Evolutionary conservation across 2,113 vertebrate species (phyloP).

Genomic region (Anarrhichthys ocellatus): DNA sequence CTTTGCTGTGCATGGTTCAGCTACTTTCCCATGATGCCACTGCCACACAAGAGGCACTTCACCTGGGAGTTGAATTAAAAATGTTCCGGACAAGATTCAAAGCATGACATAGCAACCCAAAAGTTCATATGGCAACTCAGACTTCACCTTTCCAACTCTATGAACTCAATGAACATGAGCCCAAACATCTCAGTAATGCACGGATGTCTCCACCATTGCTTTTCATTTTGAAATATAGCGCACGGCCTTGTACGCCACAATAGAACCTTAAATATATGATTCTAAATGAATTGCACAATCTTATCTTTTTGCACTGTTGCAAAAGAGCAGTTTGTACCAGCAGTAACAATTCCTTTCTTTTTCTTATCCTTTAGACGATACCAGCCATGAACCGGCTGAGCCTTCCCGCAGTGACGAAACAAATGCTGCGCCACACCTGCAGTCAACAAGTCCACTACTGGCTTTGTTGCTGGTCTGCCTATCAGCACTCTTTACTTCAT

Average conservation of each 20-base stretch:
- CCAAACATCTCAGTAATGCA: not conserved
- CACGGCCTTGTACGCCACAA: not conserved
- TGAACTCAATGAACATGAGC: not conserved
- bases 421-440: slow-evolving; percentile 85
- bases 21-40: slow-evolving; percentile 57
- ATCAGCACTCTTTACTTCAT: slow-evolving; percentile 94
- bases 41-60: slow-evolving; percentile 35
- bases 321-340: not conserved
- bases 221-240: not conserved
- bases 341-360: slow-evolving; percentile 5
- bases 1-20: slow-evolving; percentile 68
- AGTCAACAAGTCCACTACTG: slow-evolving; percentile 89
- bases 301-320: not conserved
- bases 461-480: slow-evolving; percentile 89
- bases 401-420: slow-evolving; percentile 93
- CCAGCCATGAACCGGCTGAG: slow-evolving; percentile 95
- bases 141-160: slow-evolving; percentile 20
- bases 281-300: not conserved
- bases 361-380: slow-evolving; percentile 87
- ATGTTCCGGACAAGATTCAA: slow-evolving; percentile 39
- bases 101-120: slow-evolving; percentile 60
- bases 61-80: slow-evolving; percentile 49
- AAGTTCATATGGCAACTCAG: slow-evolving; percentile 74
- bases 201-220: not conserved
- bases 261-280: not conserved